A percentile compares a stretch with the other conserved stretches of the same genome.
Conservation (phyloP, 2,113 vertebrate species). For the Mola mola region DNA sequence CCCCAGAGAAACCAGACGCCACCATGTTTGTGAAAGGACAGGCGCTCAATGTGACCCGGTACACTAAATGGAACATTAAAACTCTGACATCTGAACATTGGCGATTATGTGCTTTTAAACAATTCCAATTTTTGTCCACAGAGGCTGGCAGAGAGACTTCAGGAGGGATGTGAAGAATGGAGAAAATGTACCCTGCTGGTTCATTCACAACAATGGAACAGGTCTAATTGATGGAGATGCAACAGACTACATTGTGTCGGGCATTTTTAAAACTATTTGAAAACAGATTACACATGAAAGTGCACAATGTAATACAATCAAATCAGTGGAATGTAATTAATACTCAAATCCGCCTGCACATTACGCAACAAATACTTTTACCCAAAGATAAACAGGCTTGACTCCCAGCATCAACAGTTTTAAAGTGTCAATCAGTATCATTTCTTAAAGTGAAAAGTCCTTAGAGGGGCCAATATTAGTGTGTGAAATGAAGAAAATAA, state of each 20-base stretch:
- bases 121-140: conserved; percentile 60
- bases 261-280: conserved; percentile 71
- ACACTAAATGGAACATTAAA: neutral
- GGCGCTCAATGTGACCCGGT: conserved; percentile 91
- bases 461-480: no score
- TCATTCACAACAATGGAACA: conserved; percentile 89
- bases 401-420: no score
- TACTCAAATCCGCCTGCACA: no score
- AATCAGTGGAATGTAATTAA: neutral
- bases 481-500: no score
- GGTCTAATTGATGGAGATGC: conserved; percentile 89
- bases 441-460: no score
- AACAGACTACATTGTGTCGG: conserved; percentile 85
- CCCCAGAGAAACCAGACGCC: conserved; percentile 90
- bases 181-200: conserved; percentile 88
- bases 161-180: conserved; percentile 76
- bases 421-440: no score
- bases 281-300: neutral
- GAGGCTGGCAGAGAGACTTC: conserved; percentile 95
- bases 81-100: neutral
- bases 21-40: conserved; percentile 92
- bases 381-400: no score
- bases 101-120: neutral
- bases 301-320: neutral
- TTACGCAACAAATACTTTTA: no score